Evolutionary conservation across 2,113 vertebrate species (phyloP).

Genomic region (Bubalus kerabau): DNA sequence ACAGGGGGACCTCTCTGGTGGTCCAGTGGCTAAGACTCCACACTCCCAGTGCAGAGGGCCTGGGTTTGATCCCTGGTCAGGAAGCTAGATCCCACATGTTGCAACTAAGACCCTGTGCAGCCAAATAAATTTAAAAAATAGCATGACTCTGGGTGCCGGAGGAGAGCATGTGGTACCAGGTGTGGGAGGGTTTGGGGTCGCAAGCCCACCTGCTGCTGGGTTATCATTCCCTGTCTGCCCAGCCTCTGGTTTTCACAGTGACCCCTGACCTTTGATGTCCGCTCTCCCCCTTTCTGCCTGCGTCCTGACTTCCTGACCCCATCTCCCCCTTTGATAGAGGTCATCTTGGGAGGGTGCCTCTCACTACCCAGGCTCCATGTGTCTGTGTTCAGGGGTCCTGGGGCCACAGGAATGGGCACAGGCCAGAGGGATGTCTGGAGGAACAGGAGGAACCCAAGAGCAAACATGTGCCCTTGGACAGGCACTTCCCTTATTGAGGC

Average conservation of each 20-base stretch:
- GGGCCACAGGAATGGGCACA: background rate
- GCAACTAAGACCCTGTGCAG: background rate
- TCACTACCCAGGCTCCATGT: background rate
- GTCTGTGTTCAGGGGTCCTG: background rate
- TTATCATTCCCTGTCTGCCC: too few relatives aligned
- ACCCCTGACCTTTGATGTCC: background rate
- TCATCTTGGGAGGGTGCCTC: background rate
- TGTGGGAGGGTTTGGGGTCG: background rate
- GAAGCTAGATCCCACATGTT: background rate
- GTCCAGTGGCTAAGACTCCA: background rate
- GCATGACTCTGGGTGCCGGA: background rate
- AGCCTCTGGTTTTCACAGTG: background rate
- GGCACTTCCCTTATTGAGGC: background rate
- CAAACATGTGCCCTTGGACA: background rate
- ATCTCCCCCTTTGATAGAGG: fast-evolving
- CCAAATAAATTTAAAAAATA: background rate
- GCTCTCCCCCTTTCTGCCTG: background rate
- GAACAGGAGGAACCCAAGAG: background rate
- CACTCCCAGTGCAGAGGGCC: background rate
- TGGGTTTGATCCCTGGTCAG: background rate
- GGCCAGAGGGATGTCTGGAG: background rate
- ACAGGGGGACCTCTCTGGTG: background rate
- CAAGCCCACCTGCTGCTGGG: fast-evolving
- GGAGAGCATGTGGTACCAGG: fast-evolving
- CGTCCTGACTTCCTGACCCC: background rate